These are phyloP conservation scores for Spilogale gracilis DNA, from an alignment of 2,113 vertebrate species.

Conservation along the genomic window DNA sequence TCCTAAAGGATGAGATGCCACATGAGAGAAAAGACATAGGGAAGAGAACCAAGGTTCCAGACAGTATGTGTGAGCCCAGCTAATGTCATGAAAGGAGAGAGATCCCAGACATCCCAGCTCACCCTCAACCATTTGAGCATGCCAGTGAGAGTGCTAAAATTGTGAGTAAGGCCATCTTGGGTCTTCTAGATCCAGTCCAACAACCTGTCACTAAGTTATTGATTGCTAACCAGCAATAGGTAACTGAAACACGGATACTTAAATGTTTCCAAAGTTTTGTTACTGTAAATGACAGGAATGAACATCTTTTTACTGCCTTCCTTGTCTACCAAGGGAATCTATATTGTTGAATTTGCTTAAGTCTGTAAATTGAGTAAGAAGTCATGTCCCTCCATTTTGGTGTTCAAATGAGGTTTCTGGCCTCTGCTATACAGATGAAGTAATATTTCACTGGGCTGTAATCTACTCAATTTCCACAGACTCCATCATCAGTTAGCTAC, in stretches of 20 bases:
- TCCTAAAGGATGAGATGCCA: neutral
- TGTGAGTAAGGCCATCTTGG: neutral
- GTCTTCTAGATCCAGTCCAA: neutral
- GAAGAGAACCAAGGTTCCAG: neutral
- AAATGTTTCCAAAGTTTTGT: neutral
- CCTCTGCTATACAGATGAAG: neutral
- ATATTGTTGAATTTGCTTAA: neutral
- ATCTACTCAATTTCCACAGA: neutral
- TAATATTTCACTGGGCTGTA: neutral
- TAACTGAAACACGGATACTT: neutral
- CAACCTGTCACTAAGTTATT: neutral
- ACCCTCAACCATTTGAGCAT: neutral
- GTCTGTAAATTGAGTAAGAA: slow-evolving; percentile 5
- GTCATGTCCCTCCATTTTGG: neutral
- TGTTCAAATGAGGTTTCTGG: neutral
- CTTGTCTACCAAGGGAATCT: neutral
- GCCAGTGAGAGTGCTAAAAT: no score
- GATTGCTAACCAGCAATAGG: neutral
- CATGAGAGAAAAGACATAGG: neutral
- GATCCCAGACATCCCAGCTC: neutral
- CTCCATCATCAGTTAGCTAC: neutral
- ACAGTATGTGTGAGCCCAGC: neutral
- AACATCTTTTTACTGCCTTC: neutral
- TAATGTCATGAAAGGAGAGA: neutral
- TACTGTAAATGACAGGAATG: neutral